These are phyloP conservation scores for Trichogramma pretiosum DNA, from an alignment of 1,140 invertebrate genomes.

Conservation along the genomic window DNA sequence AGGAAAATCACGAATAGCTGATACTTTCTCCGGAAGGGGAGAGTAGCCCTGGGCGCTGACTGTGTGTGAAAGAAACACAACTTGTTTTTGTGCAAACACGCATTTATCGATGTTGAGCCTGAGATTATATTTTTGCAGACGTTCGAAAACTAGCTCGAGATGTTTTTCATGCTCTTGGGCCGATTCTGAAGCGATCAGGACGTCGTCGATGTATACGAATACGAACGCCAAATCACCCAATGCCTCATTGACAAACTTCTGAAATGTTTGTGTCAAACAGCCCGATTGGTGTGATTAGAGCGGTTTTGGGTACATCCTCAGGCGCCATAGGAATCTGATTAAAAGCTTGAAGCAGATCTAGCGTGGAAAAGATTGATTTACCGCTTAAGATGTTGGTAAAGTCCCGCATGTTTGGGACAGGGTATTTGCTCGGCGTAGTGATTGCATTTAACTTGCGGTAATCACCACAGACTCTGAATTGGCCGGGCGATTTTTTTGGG, in stretches of 20 bases:
- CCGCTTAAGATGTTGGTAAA: constrained; percentile 22
- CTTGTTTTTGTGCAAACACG: not conserved
- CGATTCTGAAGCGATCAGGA: not conserved
- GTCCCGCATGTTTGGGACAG: constrained; percentile 1
- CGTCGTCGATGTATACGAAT: constrained; percentile 5
- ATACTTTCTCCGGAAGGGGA: not conserved
- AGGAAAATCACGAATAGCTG: not conserved
- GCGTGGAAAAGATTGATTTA: constrained; percentile 22
- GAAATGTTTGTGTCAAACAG: constrained; percentile 24
- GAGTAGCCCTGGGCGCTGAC: not conserved
- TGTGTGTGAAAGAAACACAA: not conserved
- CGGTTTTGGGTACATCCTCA: constrained; percentile 5
- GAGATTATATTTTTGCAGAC: not conserved
- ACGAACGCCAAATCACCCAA: not conserved
- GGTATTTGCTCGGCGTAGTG: too few species aligned
- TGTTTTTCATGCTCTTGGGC: constrained; percentile 1
- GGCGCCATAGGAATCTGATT: constrained; percentile 16
- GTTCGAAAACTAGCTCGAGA: not conserved
- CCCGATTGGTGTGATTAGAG: constrained; percentile 1
- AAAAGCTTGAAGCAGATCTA: not conserved
- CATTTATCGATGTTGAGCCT: constrained; percentile 2
- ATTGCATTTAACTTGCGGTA: too few species aligned
- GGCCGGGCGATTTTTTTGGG: constrained; percentile 4
- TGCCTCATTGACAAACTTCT: constrained; percentile 17
- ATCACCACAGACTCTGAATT: constrained; percentile 16